Evolutionary conservation across 2,888 invertebrate genomes (phyloP).

Genomic region (Carpatolechia fugitivella): DNA sequence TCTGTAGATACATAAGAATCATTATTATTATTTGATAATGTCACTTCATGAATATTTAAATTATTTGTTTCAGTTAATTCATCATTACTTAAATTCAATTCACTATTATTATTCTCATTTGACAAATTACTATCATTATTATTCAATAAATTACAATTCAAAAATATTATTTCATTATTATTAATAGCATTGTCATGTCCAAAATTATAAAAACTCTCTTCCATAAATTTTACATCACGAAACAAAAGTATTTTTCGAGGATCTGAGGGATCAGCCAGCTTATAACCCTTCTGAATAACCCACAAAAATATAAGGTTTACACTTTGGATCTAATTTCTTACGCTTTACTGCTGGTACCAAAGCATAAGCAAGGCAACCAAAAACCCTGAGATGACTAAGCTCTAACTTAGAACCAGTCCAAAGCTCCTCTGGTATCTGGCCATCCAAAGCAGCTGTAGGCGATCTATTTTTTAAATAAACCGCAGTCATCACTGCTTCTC

Average conservation of each 20-base stretch:
- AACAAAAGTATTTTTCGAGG: neutral
- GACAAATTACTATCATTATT: neutral
- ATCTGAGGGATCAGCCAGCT: conserved; percentile 3
- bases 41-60: neutral
- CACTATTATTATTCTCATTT: neutral
- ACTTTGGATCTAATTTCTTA: conserved; percentile 8
- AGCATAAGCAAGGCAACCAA: conserved; percentile 10
- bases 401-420: conserved; percentile 5
- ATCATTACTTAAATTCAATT: neutral
- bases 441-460: neutral
- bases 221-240: neutral
- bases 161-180: neutral
- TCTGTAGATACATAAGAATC: no score
- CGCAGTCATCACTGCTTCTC: conserved; percentile 16
- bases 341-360: neutral
- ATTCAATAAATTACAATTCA: neutral
- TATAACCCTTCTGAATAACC: conserved; percentile 18
- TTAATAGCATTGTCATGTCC: neutral
- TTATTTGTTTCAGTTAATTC: neutral
- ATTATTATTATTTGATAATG: conserved; percentile 2
- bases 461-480: conserved; percentile 4
- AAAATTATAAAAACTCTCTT: neutral
- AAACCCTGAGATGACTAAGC: conserved; percentile 2
- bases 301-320: conserved; percentile 12
- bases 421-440: conserved; percentile 5